Percentiles rank a stretch among this genome's conserved stretches.
phyloP scores from a whole-genome alignment of 2,113 vertebrate genomes.

The Pseudonaja textilis region DNA sequence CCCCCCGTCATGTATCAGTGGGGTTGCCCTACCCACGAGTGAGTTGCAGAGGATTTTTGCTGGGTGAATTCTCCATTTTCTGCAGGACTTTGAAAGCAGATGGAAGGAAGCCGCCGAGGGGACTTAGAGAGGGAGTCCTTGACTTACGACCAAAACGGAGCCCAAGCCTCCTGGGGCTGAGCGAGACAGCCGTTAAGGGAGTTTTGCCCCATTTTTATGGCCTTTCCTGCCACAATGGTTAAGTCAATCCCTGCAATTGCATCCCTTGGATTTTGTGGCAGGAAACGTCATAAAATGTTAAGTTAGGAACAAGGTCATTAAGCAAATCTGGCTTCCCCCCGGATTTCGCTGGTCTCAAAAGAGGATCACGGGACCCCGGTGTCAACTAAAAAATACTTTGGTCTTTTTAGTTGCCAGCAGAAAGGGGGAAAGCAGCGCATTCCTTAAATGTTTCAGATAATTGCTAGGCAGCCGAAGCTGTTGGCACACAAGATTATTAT shows the following conservation, averaged over 20 bases:
- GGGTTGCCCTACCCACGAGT: neutral
- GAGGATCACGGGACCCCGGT: neutral
- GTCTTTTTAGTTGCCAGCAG: too few species aligned
- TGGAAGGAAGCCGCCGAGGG: neutral
- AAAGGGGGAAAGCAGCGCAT: too few species aligned
- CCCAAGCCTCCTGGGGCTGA: neutral
- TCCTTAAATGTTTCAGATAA: too few species aligned
- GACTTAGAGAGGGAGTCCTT: neutral
- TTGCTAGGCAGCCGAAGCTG: too few species aligned
- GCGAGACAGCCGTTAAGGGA: neutral
- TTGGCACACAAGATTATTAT: too few species aligned
- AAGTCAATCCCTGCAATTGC: neutral
- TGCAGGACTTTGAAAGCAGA: neutral
- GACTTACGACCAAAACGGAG: neutral
- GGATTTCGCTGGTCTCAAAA: neutral
- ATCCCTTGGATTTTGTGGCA: too few species aligned
- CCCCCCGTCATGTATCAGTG: neutral
- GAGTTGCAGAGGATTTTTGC: neutral
- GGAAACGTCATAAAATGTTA: too few species aligned
- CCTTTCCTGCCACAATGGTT: neutral
- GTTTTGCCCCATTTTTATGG: neutral
- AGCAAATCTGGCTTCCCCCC: neutral
- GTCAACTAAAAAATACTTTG: too few species aligned
- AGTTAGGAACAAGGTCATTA: neutral
- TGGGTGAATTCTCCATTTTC: neutral